Evolutionary conservation across 2,797 vertebrate species (phyloP).

Genomic region (Lophius americanus): DNA sequence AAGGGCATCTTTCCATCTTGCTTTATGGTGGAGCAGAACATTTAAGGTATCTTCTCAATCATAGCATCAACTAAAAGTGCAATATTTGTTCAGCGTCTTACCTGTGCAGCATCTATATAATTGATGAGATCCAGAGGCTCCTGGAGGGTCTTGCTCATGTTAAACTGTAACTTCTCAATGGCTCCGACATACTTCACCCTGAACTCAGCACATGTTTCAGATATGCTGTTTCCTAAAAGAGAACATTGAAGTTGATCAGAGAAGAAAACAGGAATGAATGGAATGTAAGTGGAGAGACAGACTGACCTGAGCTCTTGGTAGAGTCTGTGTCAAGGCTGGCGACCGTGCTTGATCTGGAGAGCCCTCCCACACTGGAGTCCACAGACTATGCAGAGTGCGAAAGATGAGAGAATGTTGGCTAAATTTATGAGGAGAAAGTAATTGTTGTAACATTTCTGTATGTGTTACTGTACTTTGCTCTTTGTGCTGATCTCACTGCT

Average conservation of each 20-base stretch:
- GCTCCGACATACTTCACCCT: conserved; percentile 94
- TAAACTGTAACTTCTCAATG: conserved; percentile 89
- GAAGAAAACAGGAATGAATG: not conserved
- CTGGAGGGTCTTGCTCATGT: conserved; percentile 89
- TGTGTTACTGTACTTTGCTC: conserved; percentile 88
- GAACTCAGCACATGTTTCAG: conserved; percentile 93
- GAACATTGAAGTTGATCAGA: no score
- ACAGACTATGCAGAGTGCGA: conserved; percentile 85
- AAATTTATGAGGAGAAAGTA: not conserved
- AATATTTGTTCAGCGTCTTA: conserved; percentile 53
- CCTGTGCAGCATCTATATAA: conserved; percentile 97
- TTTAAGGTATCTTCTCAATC: not conserved
- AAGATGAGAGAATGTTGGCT: not conserved
- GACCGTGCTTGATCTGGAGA: conserved; percentile 97
- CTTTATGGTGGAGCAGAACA: conserved; percentile 71
- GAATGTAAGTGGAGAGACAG: not conserved
- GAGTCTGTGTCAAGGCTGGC: conserved; percentile 98
- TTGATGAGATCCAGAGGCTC: conserved; percentile 95
- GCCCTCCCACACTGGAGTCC: conserved; percentile 96
- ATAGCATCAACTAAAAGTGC: not conserved
- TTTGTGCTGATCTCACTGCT: conserved; percentile 99
- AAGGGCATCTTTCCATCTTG: conserved; percentile 98
- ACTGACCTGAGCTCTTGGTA: conserved; percentile 93
- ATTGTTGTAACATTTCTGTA: not conserved
- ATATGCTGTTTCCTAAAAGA: conserved; percentile 85